Percentiles rank a stretch among this genome's conserved stretches.
phyloP scores from a whole-genome alignment of 2,797 vertebrate genomes.

The Apodemus agrarius region DNA sequence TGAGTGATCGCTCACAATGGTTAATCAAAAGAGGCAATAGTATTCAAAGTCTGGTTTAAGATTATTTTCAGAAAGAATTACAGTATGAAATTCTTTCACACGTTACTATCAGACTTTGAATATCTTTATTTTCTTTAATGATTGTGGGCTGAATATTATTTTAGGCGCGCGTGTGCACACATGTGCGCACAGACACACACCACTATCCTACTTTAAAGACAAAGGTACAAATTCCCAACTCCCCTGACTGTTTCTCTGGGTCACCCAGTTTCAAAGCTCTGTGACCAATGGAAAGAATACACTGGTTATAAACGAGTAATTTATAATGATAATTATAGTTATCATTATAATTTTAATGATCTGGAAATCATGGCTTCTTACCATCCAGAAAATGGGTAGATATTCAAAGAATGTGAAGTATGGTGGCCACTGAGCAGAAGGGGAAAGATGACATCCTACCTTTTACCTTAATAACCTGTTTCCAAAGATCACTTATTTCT shows the following conservation, averaged over 20 bases:
- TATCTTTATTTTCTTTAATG: slow-evolving; percentile 74
- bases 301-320: not conserved
- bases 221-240: slow-evolving; percentile 38
- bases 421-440: not conserved
- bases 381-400: slow-evolving; percentile 46
- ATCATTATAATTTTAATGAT: not conserved
- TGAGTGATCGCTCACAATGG: slow-evolving; percentile 58
- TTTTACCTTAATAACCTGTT: slow-evolving; percentile 7
- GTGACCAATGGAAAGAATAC: not conserved
- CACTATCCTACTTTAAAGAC: slow-evolving; percentile 27
- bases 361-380: not conserved
- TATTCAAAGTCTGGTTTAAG: slow-evolving; percentile 75
- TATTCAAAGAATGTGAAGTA: not conserved
- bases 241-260: slow-evolving; percentile 60
- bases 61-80: slow-evolving; percentile 68
- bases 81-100: slow-evolving; percentile 49
- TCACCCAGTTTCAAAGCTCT: slow-evolving; percentile 56
- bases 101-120: slow-evolving; percentile 66
- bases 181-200: not conserved
- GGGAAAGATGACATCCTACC: slow-evolving; percentile 26
- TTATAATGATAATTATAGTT: not conserved
- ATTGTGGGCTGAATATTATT: slow-evolving; percentile 68
- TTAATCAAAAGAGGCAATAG: slow-evolving; percentile 51
- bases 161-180: not conserved
- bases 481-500: slow-evolving; percentile 68